Evolutionary conservation across 2,888 invertebrate species (phyloP), one percentile per base, ranked within the genome.

Genomic region (Papilio protenor): DNA sequence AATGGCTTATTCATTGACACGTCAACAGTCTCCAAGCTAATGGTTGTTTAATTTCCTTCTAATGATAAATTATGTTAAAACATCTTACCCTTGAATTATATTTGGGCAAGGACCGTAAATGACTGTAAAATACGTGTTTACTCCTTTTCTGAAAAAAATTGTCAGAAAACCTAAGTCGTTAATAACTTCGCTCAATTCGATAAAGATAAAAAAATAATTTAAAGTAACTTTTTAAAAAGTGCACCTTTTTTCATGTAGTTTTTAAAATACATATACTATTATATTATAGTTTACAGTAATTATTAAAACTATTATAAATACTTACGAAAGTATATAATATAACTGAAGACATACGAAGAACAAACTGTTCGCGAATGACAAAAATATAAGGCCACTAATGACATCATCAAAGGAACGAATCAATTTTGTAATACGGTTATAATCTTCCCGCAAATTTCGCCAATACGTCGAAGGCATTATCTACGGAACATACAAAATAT

Each of bases 291-390:
- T 59, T 59, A 0, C 23, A 23, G 70, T 45, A 70, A 70, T 23
- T 47, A 47, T 49, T 47, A 14, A 47, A 21, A 23, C 45, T 23
- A n/a, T n/a, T n/a, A n/a, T n/a, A 27, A 77, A 75, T 79, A 85
- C 95, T 94, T 90, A 96, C 96, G 94, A 93, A 77, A 96, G 91
- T 73, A 95, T 94, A 85, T 96, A 95, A 83, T 96, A 96, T 18
- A 97, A 90, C 83, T 97, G 96, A 70, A 96, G 92, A 79, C 97
- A 96, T 80, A 97, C 95, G 85, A 96, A 97, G 86, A 96, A 96
- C 73, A 97, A 92, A 84, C 96, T 96, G 81, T 95, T 96, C 0
- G 96, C 93, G 81, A 96, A 96, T 0, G 96, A 96, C 0, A 96
- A 87, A 5, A 96, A 89, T 2, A 96, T 94, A 70, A 97, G 87